Base-by-base conservation (phyloP, 92 coral and sea anemone genomes). In the Pocillopora grandis region DNA sequence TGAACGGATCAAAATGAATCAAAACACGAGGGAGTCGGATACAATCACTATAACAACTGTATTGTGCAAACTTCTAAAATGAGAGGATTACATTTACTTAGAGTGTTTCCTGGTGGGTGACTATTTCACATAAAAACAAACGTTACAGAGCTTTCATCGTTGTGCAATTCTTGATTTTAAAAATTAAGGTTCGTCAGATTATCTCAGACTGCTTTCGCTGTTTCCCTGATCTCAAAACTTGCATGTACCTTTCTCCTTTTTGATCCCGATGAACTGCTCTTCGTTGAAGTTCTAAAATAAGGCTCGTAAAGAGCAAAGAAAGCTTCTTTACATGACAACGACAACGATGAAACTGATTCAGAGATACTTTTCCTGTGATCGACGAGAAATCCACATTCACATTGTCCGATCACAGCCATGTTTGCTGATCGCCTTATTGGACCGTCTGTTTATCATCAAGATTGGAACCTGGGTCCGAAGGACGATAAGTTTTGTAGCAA, bases 361-460 rank as follows among this genome's bases (percentile, higher is more conserved):
- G 93, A 72, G 56, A 96, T 96, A n/a, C 95, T 87, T 71, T 62
- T 58, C 72, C 82, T 82, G 63, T 96, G 98, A 85, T 96, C 98
- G 21, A 96, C 90, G 23, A 96, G 91, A 92, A 86, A 90, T n/a
- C 98, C 98, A 70, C 49, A 72, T 74, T 82, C 86, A 85, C 88
- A 84, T 12, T 85, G 75, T 37, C 82, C 90, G 60, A 94, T 87
- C 15, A 96, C 79, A 78, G 94, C 91, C 98, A 95, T 92, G 81
- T 86, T 88, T 42, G 52, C 52, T 2, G 52, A 42, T 42, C 52
- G 52, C 8, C 5, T 42, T 7, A 42, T 42, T 42, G 0, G 52
- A 42, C 52, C 52, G 52, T 42, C 52, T 42, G 52, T 42, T 42
- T 42, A 42, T 42, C 52, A 42, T 42, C 52, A 2, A 42, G 52